Conservation (phyloP, 2,797 vertebrate species). For the Cossypha niveicapilla region DNA sequence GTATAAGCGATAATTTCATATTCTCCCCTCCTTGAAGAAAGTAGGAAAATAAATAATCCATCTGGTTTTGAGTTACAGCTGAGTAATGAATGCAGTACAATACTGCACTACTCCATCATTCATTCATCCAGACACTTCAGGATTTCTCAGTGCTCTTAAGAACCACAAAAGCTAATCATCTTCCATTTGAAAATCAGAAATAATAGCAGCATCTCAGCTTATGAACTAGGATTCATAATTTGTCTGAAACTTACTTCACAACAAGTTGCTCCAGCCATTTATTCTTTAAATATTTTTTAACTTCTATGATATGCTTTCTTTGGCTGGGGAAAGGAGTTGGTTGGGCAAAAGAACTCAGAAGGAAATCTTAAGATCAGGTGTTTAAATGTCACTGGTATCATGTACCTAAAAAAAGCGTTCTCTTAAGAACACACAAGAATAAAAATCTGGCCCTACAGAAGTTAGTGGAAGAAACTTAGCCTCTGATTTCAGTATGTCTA, state of each 20-base stretch:
- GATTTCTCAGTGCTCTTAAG: not conserved
- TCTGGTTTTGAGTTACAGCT: not conserved
- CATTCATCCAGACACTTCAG: not conserved
- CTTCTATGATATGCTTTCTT: not conserved
- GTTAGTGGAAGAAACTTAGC: not conserved
- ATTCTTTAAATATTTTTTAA: not conserved
- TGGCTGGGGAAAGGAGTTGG: not conserved
- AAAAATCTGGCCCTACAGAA: constrained; percentile 28
- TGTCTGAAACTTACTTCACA: not conserved
- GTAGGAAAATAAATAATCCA: constrained; percentile 6
- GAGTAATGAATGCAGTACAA: not conserved
- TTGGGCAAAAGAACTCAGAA: not conserved
- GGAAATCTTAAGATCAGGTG: not conserved
- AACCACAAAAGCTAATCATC: not conserved
- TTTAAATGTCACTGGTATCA: constrained; percentile 47
- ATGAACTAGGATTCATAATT: not conserved
- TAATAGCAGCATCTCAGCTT: not conserved
- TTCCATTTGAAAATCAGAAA: not conserved
- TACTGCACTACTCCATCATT: not conserved
- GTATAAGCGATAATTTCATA: not conserved
- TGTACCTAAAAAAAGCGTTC: not conserved
- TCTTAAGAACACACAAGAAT: not conserved
- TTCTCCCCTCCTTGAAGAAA: not conserved
- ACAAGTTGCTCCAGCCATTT: not conserved
- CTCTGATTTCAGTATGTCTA: not conserved